Conservation (phyloP, 2,797 vertebrate species). For the Loriculus beryllinus region DNA sequence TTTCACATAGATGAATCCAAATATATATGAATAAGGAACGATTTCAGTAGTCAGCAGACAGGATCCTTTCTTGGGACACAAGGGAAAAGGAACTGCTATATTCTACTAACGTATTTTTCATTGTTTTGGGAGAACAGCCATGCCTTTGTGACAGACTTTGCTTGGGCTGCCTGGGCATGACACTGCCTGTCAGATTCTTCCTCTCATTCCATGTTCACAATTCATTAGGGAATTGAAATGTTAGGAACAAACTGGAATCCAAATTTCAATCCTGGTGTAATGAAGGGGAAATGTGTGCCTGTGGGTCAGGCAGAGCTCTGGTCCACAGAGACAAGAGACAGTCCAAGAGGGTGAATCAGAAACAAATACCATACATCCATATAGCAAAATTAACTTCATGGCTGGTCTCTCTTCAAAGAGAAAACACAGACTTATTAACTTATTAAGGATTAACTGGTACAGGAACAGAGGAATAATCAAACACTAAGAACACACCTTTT, state of each 20-base stretch:
- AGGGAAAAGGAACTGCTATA: not conserved
- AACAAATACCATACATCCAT: not conserved
- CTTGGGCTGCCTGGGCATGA: not conserved
- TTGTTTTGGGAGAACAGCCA: not conserved
- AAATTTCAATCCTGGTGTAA: not conserved
- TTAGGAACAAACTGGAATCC: not conserved
- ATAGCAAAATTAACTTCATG: not conserved
- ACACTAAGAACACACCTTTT: not conserved
- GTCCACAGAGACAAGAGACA: not conserved
- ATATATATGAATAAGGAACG: not conserved
- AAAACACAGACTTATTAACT: not conserved
- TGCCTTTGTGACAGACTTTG: not conserved
- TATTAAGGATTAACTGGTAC: not conserved
- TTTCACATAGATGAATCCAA: not conserved
- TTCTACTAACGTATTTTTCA: not conserved
- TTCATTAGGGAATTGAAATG: not conserved
- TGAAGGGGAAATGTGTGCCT: not conserved
- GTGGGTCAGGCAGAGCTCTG: not conserved
- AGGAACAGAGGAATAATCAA: not conserved
- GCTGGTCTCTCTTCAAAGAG: not conserved
- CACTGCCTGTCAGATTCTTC: not conserved
- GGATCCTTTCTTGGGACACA: not conserved
- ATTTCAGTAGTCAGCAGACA: not conserved
- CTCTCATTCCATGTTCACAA: not conserved
- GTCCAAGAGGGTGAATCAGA: not conserved